phyloP scores from a whole-genome alignment of 2,113 vertebrate genomes.

The Vombatus ursinus region DNA sequence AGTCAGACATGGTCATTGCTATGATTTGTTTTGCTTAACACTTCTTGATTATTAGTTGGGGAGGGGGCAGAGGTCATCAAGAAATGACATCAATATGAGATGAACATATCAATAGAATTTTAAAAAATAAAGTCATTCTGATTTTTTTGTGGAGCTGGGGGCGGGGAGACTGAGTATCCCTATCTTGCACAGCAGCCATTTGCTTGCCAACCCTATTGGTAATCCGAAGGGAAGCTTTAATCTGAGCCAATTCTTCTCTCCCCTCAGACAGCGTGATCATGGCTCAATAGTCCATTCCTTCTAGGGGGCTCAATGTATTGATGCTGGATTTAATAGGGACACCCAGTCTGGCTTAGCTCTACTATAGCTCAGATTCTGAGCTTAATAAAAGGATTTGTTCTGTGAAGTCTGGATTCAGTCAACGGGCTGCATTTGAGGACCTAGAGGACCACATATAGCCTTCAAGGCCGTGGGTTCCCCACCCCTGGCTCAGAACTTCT shows the following conservation, averaged over 20 bases:
- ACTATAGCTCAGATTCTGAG: no score
- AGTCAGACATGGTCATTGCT: not conserved
- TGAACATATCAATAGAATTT: not conserved
- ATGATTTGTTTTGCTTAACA: not conserved
- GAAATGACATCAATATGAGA: not conserved
- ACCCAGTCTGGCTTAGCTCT: no score
- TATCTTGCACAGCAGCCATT: not conserved
- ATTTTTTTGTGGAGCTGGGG: constrained; percentile 14
- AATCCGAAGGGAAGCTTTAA: not conserved
- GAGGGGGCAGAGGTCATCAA: not conserved
- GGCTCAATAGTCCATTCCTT: not conserved
- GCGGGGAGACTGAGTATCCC: not conserved
- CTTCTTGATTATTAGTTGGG: not conserved
- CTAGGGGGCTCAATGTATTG: no score
- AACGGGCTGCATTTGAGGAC: no score
- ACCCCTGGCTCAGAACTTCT: no score
- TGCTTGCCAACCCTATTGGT: not conserved
- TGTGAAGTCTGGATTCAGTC: no score
- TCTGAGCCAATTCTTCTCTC: not conserved
- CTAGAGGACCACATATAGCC: no score
- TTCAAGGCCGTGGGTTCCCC: no score
- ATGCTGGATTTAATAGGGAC: no score
- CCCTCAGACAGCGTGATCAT: not conserved
- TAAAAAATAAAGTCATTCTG: constrained; percentile 38
- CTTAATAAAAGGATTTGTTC: no score